Percentiles rank a stretch among this genome's conserved stretches.
These are phyloP conservation scores for Seladonia tumulorum DNA, from an alignment of 2,888 invertebrate genomes.

Conservation along the genomic window DNA sequence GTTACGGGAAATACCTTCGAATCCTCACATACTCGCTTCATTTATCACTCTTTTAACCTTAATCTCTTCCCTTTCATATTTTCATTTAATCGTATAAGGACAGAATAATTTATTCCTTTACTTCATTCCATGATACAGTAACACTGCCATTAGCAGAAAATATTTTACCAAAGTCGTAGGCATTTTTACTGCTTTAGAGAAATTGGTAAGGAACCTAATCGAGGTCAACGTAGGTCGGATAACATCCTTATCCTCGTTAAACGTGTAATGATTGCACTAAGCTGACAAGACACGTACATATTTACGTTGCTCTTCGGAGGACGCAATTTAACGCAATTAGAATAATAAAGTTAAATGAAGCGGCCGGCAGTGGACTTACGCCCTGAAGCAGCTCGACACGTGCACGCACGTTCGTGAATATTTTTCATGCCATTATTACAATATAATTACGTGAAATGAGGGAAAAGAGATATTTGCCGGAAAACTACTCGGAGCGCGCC, in stretches of 20 bases:
- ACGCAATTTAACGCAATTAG: constrained; percentile 2
- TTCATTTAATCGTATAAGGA: not conserved
- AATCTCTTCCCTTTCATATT: not conserved
- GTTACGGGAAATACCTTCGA: not conserved
- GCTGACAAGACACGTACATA: not conserved
- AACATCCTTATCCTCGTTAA: constrained; percentile 1
- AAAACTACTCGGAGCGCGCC: constrained; percentile 8
- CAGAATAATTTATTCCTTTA: not conserved
- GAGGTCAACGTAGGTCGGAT: not conserved
- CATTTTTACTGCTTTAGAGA: not conserved
- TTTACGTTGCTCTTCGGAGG: constrained; percentile 10
- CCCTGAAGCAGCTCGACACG: constrained; percentile 7
- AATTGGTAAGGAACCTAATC: not conserved
- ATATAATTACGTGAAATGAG: constrained; percentile 30
- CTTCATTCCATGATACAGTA: not conserved
- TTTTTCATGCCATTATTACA: constrained; percentile 29
- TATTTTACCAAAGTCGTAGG: not conserved
- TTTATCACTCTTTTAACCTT: not conserved
- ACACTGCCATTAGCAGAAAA: not conserved
- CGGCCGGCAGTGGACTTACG: not conserved
- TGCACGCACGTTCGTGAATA: not conserved
- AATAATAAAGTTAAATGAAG: constrained; percentile 20
- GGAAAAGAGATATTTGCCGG: constrained; percentile 26
- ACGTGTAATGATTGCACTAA: not conserved
- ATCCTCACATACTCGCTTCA: not conserved